Evolutionary conservation across 2,113 vertebrate species (phyloP), one percentile per base, ranked within the genome.

Genomic region (Alexandromys fortis): DNA sequence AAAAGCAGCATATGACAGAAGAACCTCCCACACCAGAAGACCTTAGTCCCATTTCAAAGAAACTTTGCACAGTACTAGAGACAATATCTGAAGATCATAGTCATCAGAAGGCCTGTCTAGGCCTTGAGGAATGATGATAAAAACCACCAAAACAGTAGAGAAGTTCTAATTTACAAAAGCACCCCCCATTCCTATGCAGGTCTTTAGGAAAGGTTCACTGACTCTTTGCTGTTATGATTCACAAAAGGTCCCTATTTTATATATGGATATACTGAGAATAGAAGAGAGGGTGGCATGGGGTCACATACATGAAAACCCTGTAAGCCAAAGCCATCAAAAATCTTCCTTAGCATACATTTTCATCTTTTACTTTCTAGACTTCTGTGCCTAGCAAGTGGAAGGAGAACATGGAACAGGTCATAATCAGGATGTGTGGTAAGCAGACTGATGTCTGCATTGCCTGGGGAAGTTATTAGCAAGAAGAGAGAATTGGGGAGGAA

Each of bases 271-370:
- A 8, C 4, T 3, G n/a, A 85, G 55, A 17, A 22, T 13, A 52
- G 35, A 22, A 58, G 28, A 55, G 55, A 86, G 16, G 13, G 22
- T 79, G 63, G 38, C 1, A 9, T 70, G 28, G 28, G 55, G n/a
- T 35, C 1, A 13, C 0, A 28, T 5, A 14, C 0, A 7, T 3
- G 38, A 49, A 9, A 55, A 10, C 0, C 13, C 11, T 7, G 10
- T 19, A 22, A n/a, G 8, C 2, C n/a, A n/a, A 45, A 67, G 6
- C 24, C 3, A 47, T 58, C n/a, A 22, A 47, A 47, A 9, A 14
- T n/a, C 22, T 89, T 9, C 72, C 38, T 49, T 91, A 8, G 26
- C 61, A 30, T 70, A 33, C 1, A 0, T 8, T 52, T 49, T 78
- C 75, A 83, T 22, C 33, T 52, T 45, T 47, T 22, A 9, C 38